phyloP scores from a whole-genome alignment of 2,888 invertebrate genomes.

The Dinocampus coccinellae region DNA sequence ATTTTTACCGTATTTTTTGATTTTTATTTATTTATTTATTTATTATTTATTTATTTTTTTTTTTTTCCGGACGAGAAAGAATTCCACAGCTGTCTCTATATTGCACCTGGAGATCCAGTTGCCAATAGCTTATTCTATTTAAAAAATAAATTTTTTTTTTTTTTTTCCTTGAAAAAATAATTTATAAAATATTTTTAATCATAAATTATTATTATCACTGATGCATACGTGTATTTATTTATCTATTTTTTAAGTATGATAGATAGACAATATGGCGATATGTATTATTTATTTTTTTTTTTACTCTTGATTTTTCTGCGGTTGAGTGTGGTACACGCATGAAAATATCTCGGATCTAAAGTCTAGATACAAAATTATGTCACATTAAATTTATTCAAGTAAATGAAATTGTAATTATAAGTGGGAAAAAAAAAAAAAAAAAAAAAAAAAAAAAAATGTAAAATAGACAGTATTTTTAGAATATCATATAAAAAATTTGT shows the following conservation, averaged over 20 bases:
- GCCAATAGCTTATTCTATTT: too few relatives aligned
- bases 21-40: background rate
- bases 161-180: too few relatives aligned
- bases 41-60: background rate
- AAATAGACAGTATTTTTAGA: too few relatives aligned
- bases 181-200: background rate
- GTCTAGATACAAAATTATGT: slow-evolving; percentile 9
- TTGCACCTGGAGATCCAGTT: slow-evolving; percentile 7
- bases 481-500: too few relatives aligned
- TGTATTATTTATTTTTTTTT: background rate
- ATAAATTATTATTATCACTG: too few relatives aligned
- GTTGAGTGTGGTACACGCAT: background rate
- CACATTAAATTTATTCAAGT: background rate
- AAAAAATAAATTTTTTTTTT: too few relatives aligned
- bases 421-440: background rate
- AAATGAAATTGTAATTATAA: background rate
- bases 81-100: background rate
- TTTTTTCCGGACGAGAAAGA: background rate
- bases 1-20: background rate
- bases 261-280: background rate
- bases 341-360: background rate
- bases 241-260: slow-evolving; percentile 24
- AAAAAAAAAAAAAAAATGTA: too few relatives aligned
- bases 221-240: too few relatives aligned
- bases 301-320: background rate